A percentile compares a stretch with the other conserved stretches of the same genome.
phyloP scores from a whole-genome alignment of 1,140 invertebrate genomes.

The Tetramorium simillimum region DNA sequence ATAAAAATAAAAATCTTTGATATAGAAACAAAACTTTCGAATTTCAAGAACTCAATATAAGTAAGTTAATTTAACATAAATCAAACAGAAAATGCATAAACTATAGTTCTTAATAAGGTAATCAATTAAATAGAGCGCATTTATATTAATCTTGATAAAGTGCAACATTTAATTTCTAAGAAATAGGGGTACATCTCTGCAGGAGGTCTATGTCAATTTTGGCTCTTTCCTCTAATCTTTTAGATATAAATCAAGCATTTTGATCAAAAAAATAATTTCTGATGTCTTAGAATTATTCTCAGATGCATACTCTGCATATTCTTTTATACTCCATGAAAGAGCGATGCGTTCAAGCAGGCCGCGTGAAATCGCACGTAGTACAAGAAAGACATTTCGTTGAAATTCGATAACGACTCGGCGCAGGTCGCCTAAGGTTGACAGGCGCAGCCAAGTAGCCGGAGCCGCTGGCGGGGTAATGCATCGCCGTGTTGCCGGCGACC shows the following conservation, averaged over 20 bases:
- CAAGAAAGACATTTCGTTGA: slow-evolving; percentile 41
- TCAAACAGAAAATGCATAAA: too few relatives aligned
- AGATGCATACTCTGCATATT: not conserved
- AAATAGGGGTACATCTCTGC: too few relatives aligned
- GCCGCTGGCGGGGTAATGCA: slow-evolving; percentile 39
- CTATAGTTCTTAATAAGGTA: too few relatives aligned
- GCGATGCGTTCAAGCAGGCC: not conserved
- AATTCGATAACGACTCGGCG: slow-evolving; percentile 62
- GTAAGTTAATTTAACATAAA: too few relatives aligned
- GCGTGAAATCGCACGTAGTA: not conserved
- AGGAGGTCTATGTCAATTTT: too few relatives aligned
- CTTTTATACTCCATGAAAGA: not conserved
- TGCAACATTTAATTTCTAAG: too few relatives aligned
- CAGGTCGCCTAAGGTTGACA: slow-evolving; percentile 41
- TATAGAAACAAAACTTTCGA: too few relatives aligned
- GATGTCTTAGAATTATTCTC: not conserved
- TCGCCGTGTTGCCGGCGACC: slow-evolving; percentile 43
- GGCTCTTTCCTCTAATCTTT: not conserved
- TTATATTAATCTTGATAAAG: too few relatives aligned
- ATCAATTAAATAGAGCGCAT: too few relatives aligned
- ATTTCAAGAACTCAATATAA: too few relatives aligned
- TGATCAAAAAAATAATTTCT: not conserved
- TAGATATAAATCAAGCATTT: not conserved
- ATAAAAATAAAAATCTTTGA: too few relatives aligned
- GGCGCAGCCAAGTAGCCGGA: slow-evolving; percentile 57